These are phyloP conservation scores for Erythrocercus mccallii DNA, from an alignment of 2,113 vertebrate species.

Conservation along the genomic window DNA sequence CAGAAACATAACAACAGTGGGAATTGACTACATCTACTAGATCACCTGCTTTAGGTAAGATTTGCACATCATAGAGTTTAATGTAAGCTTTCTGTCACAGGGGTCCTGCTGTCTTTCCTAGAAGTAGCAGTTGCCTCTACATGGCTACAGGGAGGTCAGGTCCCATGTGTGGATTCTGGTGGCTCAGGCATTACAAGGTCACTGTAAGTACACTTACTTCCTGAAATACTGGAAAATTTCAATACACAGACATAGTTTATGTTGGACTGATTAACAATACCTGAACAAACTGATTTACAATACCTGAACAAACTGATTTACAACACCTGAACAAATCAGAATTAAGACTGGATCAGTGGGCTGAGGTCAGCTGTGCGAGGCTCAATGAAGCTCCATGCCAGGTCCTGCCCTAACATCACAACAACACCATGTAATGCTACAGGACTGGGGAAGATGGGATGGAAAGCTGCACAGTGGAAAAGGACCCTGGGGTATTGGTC, in stretches of 20 bases:
- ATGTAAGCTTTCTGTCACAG: not conserved
- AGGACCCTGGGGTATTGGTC: not conserved
- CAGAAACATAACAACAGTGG: not conserved
- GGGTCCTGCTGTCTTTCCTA: not conserved
- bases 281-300: not conserved
- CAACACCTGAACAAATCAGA: not conserved
- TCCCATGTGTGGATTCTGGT: rapidly evolving
- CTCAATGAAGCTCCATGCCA: rapidly evolving
- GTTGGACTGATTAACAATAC: not conserved
- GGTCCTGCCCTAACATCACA: not conserved
- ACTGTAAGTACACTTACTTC: rapidly evolving
- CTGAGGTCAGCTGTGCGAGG: rapidly evolving
- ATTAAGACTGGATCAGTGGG: not conserved
- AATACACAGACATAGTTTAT: not conserved
- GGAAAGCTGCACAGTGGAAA: not conserved
- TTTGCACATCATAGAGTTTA: not conserved
- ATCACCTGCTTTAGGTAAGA: not conserved
- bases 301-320: not conserved
- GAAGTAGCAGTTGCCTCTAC: not conserved
- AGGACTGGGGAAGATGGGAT: rapidly evolving
- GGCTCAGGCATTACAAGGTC: not conserved
- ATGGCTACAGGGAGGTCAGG: not conserved
- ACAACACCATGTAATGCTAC: not conserved
- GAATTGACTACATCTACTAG: not conserved
- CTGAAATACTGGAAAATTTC: not conserved